These are phyloP conservation scores for Eupithecia dodoneata DNA, from an alignment of 2,888 invertebrate genomes.

Conservation along the genomic window DNA sequence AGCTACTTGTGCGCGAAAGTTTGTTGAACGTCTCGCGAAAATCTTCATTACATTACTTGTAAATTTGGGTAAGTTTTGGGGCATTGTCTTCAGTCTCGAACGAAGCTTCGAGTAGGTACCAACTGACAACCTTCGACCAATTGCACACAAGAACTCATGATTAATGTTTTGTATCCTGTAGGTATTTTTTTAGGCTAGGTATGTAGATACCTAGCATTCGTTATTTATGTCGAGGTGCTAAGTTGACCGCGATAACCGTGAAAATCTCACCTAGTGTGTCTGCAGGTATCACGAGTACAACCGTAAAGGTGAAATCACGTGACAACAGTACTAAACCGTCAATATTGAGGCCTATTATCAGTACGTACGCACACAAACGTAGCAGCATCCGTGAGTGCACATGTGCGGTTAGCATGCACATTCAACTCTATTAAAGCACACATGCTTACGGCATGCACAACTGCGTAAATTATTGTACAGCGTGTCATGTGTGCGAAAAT, in stretches of 20 bases:
- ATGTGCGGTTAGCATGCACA: slow-evolving; percentile 56
- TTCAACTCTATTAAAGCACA: slow-evolving; percentile 51
- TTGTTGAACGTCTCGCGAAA: slow-evolving; percentile 72
- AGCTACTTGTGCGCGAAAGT: slow-evolving; percentile 65
- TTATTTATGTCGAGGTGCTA: slow-evolving; percentile 36
- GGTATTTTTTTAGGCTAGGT: background rate
- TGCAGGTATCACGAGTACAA: slow-evolving; percentile 23
- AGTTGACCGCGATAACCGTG: slow-evolving; percentile 40
- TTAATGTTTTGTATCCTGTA: background rate
- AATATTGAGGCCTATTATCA: slow-evolving; percentile 59
- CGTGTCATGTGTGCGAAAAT: slow-evolving; percentile 52
- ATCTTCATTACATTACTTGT: slow-evolving; percentile 50
- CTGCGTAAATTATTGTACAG: slow-evolving; percentile 73
- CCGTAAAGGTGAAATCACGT: slow-evolving; percentile 41
- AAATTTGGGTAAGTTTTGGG: slow-evolving; percentile 29
- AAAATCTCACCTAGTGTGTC: slow-evolving; percentile 24
- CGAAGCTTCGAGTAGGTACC: background rate
- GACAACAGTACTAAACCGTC: slow-evolving; percentile 30
- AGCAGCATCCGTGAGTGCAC: slow-evolving; percentile 32
- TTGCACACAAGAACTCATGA: background rate
- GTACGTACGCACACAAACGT: slow-evolving; percentile 39
- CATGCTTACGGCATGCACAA: slow-evolving; percentile 60
- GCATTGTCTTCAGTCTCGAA: slow-evolving; percentile 9
- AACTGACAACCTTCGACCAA: background rate
- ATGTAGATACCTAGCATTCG: background rate